phyloP scores from a whole-genome alignment of 2,888 invertebrate genomes.

The Scaeva pyrastri region DNA sequence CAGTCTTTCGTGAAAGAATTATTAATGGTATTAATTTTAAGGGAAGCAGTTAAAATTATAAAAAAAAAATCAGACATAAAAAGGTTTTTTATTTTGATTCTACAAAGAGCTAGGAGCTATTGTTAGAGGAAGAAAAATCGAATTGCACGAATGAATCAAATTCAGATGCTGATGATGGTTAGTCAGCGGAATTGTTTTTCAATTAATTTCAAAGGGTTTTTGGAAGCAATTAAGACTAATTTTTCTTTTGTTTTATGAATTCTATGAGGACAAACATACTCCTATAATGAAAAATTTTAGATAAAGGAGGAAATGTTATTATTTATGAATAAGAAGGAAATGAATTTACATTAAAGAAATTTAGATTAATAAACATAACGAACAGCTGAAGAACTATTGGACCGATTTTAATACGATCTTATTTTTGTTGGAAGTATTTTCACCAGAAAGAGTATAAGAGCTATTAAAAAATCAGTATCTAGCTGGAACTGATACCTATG shows the following conservation, averaged over 20 bases:
- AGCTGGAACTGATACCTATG: too few relatives aligned
- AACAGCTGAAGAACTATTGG: too few relatives aligned
- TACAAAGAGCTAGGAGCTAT: too few relatives aligned
- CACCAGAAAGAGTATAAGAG: too few relatives aligned
- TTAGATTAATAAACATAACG: too few relatives aligned
- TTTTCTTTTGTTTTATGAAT: constrained; percentile 8
- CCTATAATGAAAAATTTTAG: background rate
- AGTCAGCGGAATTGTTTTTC: constrained; percentile 60
- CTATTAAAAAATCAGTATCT: too few relatives aligned
- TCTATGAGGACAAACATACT: background rate
- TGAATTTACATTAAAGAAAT: too few relatives aligned
- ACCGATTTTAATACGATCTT: too few relatives aligned
- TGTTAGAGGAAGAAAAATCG: constrained; percentile 62
- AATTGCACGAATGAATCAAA: constrained; percentile 69
- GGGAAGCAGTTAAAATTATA: constrained; percentile 1
- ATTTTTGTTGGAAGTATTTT: too few relatives aligned
- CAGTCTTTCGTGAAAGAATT: constrained; percentile 28
- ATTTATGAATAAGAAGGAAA: too few relatives aligned
- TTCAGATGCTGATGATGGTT: constrained; percentile 25
- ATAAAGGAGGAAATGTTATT: background rate
- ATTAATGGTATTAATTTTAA: constrained; percentile 53
- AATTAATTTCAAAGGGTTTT: constrained; percentile 58
- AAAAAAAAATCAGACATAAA: constrained; percentile 33
- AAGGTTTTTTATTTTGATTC: too few relatives aligned
- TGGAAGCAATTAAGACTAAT: constrained; percentile 40